Evolutionary conservation across 2,888 invertebrate species (phyloP), one percentile per base, ranked within the genome.

Genomic region (Phaonia tiefii): DNA sequence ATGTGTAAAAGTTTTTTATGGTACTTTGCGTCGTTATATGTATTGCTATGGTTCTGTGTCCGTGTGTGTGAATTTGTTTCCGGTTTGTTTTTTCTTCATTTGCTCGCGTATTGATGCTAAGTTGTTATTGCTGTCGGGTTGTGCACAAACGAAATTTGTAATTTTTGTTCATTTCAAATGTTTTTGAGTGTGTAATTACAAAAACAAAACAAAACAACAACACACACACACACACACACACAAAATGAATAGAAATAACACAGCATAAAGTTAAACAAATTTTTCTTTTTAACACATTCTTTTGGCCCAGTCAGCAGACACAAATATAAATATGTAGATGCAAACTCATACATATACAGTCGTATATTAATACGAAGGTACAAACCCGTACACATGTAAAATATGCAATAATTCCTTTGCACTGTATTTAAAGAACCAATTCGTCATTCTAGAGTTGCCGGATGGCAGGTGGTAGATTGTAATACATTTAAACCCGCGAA

Each of bases 1-100:
- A 63, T 63, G 63, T 63, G 63, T 63, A 63, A 63, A 63, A 63
- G 63, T 63, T 63, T 60, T 63, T 63, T 39, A 39, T 15, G 60
- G 17, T 17, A 37, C 17, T 60, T 60, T 17, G 3, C 31, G 4
- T 31, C 8, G 8, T 5, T 31, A 31, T 31, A 31, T 31, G 31
- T 31, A 31, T n/a, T n/a, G 58, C 13, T 56, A 49, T 22, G 58
- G 13, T 1, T 39, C 13, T 63, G 63, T 42, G 20, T 8, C 17
- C 10, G 37, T 7, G 63, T 42, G 42, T 42, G 63, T 63, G 63
- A 13, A 37, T 42, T 1, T 63, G 37, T 39, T 22, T 42, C 20
- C 39, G 63, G 11, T 49, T n/a, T 42, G 42, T 42, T 42, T 39
- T n/a, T 63, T 42, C 42, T 63, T 42, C 39, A 42, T 39, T 22